Conservation (phyloP, 2,888 invertebrate genomes). For the Cryptus viduatorius region DNA sequence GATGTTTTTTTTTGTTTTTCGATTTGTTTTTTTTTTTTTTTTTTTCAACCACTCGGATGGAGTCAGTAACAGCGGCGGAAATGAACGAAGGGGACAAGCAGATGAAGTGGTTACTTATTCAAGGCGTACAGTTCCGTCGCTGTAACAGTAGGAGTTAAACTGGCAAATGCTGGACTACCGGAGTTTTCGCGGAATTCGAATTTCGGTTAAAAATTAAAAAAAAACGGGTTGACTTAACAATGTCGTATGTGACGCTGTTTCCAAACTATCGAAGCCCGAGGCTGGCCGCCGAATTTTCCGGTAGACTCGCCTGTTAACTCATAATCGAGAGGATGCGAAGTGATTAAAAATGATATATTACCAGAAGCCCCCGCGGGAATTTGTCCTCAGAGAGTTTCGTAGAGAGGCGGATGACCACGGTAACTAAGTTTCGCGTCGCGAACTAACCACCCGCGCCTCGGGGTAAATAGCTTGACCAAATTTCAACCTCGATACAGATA, state of each 20-base stretch:
- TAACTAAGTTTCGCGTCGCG: constrained; percentile 77
- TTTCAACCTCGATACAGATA: constrained; percentile 77
- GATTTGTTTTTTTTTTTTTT: constrained; percentile 37
- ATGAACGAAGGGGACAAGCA: constrained; percentile 79
- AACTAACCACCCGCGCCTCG: constrained; percentile 68
- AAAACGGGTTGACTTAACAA: neutral
- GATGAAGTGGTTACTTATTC: constrained; percentile 81
- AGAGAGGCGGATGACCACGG: constrained; percentile 75
- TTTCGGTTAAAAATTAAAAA: neutral
- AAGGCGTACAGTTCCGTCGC: constrained; percentile 75
- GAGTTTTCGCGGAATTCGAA: constrained; percentile 21
- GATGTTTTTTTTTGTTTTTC: constrained; percentile 66
- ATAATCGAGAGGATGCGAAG: constrained; percentile 70
- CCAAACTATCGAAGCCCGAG: constrained; percentile 32
- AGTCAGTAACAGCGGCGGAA: constrained; percentile 75
- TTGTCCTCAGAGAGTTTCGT: constrained; percentile 47
- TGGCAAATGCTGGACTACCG: neutral
- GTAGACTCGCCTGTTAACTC: constrained; percentile 75
- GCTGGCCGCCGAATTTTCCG: constrained; percentile 68
- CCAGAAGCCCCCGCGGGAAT: constrained; percentile 76
- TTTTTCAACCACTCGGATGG: constrained; percentile 67
- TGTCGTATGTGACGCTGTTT: neutral
- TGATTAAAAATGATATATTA: constrained; percentile 80
- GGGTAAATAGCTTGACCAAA: constrained; percentile 79
- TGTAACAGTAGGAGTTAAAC: neutral